Base-by-base conservation (phyloP, 2,797 vertebrate genomes). In the Choloepus didactylus region DNA sequence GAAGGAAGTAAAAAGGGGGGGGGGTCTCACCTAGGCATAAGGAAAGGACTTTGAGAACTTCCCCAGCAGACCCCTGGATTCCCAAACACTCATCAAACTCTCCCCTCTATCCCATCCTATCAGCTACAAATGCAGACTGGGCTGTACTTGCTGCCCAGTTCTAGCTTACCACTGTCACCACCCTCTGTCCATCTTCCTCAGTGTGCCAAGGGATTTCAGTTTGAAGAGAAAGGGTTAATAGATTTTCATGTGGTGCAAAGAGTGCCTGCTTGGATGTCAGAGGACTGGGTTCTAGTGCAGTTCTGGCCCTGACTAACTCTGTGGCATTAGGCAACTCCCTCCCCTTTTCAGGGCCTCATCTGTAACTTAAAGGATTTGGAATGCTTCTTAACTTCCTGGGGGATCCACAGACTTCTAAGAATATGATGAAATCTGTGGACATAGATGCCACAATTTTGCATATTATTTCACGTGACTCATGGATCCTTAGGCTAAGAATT, bases 401-500 rank as follows among this genome's bases (percentile, higher is more conserved):
- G 12, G 23, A 92, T 25, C 80, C 60, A 81, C 25, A 87, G 76
- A 81, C 10, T 87, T 95, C 31, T 89, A 62, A 94, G 67, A 94
- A 75, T 82, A 27, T 92, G 72, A 60, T 44, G 70, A 89, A 89
- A 93, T 87, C n/a, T 89, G 19, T 94, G 66, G 15, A 56, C 54
- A 8, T 15, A 76, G 54, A 89, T 73, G 44, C 21, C 72, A 87
- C 56, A 77, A 23, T 86, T 95, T 77, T 82, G 38, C 72, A 70
- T 72, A 64, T 82, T 62, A 92, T 95, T 93, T 94, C 62, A 67
- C 27, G 27, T 9, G 29, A 92, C 12, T 94, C 51, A 79, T 59
- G 27, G 46, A 66, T n/a, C 49, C 46, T 23, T 80, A 84, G 59
- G n/a, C 56, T 95, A 93, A 95, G 31, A 87, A 94, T 91, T 90